Evolutionary conservation across 2,888 invertebrate species (phyloP).

Genomic region (Chydorus sphaericus): DNA sequence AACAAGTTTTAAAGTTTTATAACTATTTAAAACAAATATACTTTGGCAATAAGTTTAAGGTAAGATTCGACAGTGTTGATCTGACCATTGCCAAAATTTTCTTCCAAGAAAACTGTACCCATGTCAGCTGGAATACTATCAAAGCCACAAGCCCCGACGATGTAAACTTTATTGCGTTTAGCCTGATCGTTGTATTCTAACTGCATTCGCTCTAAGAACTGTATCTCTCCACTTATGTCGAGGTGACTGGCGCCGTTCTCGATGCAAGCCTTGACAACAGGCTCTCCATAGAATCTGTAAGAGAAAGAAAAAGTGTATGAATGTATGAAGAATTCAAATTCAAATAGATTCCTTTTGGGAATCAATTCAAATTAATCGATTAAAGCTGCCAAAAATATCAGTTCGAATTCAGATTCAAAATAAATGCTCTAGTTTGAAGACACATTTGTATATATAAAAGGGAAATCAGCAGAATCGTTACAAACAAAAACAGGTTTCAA

Average conservation of each 20-base stretch:
- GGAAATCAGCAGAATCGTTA: too few species aligned
- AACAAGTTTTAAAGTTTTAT: too few species aligned
- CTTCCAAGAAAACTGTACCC: constrained; percentile 60
- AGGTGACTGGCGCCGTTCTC: constrained; percentile 69
- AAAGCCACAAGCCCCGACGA: constrained; percentile 83
- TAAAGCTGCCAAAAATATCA: too few species aligned
- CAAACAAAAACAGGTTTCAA: too few species aligned
- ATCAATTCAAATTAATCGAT: too few species aligned
- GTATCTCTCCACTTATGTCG: constrained; percentile 74
- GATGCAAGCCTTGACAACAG: constrained; percentile 76
- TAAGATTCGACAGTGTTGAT: constrained; percentile 57
- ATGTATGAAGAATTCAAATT: too few species aligned
- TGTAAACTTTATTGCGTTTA: constrained; percentile 61
- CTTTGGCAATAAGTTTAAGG: constrained; percentile 27
- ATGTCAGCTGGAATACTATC: constrained; percentile 84
- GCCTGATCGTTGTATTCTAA: constrained; percentile 60
- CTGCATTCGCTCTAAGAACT: constrained; percentile 76
- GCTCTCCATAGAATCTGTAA: constrained; percentile 63
- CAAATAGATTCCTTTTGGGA: too few species aligned
- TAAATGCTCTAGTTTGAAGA: too few species aligned
- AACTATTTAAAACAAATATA: too few species aligned
- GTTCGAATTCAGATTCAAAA: too few species aligned
- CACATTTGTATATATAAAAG: too few species aligned
- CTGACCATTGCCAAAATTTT: constrained; percentile 59
- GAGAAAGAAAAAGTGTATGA: too few species aligned